phyloP scores from a whole-genome alignment of 2,113 vertebrate species.

The Budorcas taxicolor region DNA sequence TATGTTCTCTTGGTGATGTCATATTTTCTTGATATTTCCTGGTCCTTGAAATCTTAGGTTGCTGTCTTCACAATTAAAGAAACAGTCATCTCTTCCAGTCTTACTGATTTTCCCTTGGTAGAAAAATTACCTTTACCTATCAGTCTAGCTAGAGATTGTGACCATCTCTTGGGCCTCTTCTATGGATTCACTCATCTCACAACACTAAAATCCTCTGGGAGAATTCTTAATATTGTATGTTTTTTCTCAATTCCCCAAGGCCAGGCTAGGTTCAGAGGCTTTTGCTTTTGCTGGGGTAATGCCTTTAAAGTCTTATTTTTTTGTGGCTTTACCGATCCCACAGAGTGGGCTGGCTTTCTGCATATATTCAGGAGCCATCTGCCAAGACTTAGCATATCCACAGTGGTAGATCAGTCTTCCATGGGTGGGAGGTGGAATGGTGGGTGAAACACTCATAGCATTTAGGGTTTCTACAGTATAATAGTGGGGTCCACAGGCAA shows the following conservation, averaged over 20 bases:
- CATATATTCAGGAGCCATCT: background rate
- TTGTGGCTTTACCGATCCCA: background rate
- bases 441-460: background rate
- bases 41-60: background rate
- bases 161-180: background rate
- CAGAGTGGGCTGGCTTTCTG: background rate
- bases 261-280: background rate
- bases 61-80: background rate
- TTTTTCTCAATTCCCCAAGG: background rate
- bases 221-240: background rate
- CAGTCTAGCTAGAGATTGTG: background rate
- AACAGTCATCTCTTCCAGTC: background rate
- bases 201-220: background rate
- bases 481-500: background rate
- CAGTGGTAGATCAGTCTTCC: background rate
- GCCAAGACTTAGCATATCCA: background rate
- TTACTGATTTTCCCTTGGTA: background rate
- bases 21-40: background rate
- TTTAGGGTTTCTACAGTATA: background rate
- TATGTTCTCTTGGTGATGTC: background rate
- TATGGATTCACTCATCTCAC: too few relatives aligned
- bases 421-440: too few relatives aligned
- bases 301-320: background rate
- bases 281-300: background rate
- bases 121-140: background rate